Evolutionary conservation across 2,888 invertebrate species (phyloP), one percentile per base, ranked within the genome.

Genomic region (Chelonus formosanus): DNA sequence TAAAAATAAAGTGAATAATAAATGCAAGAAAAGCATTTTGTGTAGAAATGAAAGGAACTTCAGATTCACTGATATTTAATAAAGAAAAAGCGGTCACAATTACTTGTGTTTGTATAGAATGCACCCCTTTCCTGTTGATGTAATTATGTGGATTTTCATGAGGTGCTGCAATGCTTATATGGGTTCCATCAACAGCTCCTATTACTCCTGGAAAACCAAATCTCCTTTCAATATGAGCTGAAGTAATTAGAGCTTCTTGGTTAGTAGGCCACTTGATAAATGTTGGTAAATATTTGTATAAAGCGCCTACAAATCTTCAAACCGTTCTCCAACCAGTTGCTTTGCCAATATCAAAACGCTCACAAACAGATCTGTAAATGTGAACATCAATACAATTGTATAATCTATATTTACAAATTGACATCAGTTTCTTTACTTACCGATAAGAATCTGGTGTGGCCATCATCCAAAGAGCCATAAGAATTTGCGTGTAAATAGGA

Each of bases 401-500:
- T 3, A 5, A 20, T 8, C 10, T n/a, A 48, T 5, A 48, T 48
- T 20, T n/a, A 48, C 44, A 8, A 8, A 3, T n/a, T n/a, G n/a
- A 44, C n/a, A 44, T 44, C n/a, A 60, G n/a, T n/a, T n/a, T n/a
- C n/a, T n/a, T n/a, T n/a, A n/a, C n/a, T n/a, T 62, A 67, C 65
- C 65, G 65, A 61, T 70, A 70, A 5, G 72, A 72, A 44, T 71
- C 67, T 48, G 67, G 71, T 63, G 69, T 70, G 32, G 68, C 63
- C 57, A 71, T 64, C 1, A 48, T 63, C 63, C 69, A 71, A 52
- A 71, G 52, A 59, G 63, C 58, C 7, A 71, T 31, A 34, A 71
- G 60, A 48, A 72, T 4, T 43, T 72, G 72, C 52, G 53, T 69
- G 5, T 66, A 44, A 2, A 54, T 20, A 60, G 57, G 6, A 36